Base-by-base conservation (phyloP, 2,113 vertebrate genomes). In the Odocoileus hemionus region DNA sequence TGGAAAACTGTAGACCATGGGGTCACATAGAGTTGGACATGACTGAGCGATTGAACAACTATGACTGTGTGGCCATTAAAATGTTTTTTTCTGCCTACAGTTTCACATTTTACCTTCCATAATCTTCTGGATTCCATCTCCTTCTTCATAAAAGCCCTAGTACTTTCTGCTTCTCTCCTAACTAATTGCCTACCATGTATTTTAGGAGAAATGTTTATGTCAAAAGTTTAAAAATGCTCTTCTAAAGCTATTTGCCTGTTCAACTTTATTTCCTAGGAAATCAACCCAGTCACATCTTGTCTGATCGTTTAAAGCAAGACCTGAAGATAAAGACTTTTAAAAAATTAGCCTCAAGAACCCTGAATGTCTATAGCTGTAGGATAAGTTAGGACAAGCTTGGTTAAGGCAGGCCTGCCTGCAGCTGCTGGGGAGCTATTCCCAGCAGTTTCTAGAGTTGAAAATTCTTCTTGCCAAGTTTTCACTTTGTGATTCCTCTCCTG, bases 381-480 rank as follows among this genome's bases (percentile, higher is more conserved):
- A 26, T 54, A 76, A 57, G 21, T 57, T 78, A 25, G 50, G 33
- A 23, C 10, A 26, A 39, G n/a, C 23, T 28, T 67, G 50, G 60
- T 82, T 36, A 64, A 91, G 58, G 47, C 58, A 3, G 3, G 19
- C 50, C 25, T 60, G 43, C 50, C 55, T 52, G 26, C 61, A 79
- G 86, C 86, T 88, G 55, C 91, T 76, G 28, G 12, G 50, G 36
- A 67, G 43, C 13, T n/a, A 84, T 54, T 83, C 64, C 87, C 57
- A 70, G 76, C 14, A 84, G 52, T 79, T 84, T 95, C 83, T 70
- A 85, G 84, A 21, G 33, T 1, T 58, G n/a, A 36, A 33, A 74
- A 4, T 33, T 88, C 50, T 79, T 79, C n/a, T 52, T 96, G 94
- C 87, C 95, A 96, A 79, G 64, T 88, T 94, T 74, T 83, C 78